Base-by-base conservation (phyloP, 2,888 invertebrate species). In the Rhogogaster chlorosoma region DNA sequence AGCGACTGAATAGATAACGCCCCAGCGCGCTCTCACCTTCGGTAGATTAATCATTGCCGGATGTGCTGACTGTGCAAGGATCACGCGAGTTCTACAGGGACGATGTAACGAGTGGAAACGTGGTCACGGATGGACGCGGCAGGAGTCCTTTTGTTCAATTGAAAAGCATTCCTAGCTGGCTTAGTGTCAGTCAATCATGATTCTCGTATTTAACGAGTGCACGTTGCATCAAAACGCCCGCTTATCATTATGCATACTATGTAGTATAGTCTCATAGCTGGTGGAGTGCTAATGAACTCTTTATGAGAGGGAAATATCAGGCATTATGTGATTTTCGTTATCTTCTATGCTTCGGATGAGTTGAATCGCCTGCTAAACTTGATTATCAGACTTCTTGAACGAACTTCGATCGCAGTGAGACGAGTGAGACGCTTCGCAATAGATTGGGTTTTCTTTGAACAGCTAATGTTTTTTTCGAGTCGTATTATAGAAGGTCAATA, bases 21-120 rank as follows among this genome's bases (percentile, higher is more conserved):
- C 38, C n/a, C 38, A 18, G 7, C 38, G 3, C 36, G 32, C 71
- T 38, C 38, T 71, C 10, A 22, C 42, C 22, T 71, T 38, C 9
- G 38, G 38, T 71, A 71, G 38, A 71, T 71, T 71, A 71, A 71
- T 71, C 71, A 71, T 71, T 38, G 18, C 7, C n/a, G 38, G 71
- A 38, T 71, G 29, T 71, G 71, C 71, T 71, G 71, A 71, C 71
- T 71, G 36, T 36, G 71, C 71, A 38, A 71, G 71, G 38, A 71
- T 71, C n/a, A n/a, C 38, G 29, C 10, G 38, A 22, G 36, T 9
- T 71, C 18, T 38, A 3, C 38, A 18, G 38, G 38, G 3, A 38
- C 36, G 32, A 36, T 49, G 49, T 15, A 70, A 71, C 38, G 15
- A 15, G 18, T 38, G 10, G 36, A 38, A 38, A 18, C n/a, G 71